Evolutionary conservation across 2,888 invertebrate genomes (phyloP).

Genomic region (Drosophila eohydei): DNA sequence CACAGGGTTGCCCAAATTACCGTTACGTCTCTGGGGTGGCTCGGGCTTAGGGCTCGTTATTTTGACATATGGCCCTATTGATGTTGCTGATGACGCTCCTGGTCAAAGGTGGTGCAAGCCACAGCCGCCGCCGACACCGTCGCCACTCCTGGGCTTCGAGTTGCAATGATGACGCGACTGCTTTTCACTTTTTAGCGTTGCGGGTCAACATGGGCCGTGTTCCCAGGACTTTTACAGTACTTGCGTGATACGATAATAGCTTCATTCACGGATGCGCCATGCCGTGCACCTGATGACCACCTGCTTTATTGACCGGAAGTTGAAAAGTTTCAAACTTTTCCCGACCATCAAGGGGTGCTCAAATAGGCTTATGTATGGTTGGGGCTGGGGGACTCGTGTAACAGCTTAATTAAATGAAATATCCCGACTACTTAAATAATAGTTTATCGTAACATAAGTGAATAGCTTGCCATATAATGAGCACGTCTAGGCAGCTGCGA

Average conservation of each 20-base stretch:
- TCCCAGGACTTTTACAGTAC: conserved; percentile 56
- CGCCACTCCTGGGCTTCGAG: conserved; percentile 2
- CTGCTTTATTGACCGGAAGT: conserved; percentile 81
- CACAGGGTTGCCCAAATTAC: conserved; percentile 54
- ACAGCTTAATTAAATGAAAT: conserved; percentile 68
- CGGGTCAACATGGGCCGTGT: conserved; percentile 54
- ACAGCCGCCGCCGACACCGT: conserved; percentile 6
- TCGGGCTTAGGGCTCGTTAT: conserved; percentile 58
- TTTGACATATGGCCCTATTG: conserved; percentile 82
- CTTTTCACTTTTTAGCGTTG: conserved; percentile 70
- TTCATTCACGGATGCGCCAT: conserved; percentile 70
- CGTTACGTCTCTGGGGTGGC: conserved; percentile 62
- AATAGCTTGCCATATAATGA: conserved; percentile 18
- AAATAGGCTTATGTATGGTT: neutral
- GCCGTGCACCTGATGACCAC: conserved; percentile 79
- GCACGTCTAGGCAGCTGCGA: conserved; percentile 40
- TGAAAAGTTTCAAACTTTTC: conserved; percentile 81
- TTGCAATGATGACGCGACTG: conserved; percentile 65
- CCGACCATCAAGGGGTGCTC: conserved; percentile 27
- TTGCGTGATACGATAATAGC: conserved; percentile 75
- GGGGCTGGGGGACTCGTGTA: conserved; percentile 51
- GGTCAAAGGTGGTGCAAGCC: conserved; percentile 42
- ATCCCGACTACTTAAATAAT: conserved; percentile 40
- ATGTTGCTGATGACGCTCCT: conserved; percentile 45
- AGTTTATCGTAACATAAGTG: conserved; percentile 35